Conservation (phyloP, 1,140 invertebrate genomes). For the Halyomorpha halys region DNA sequence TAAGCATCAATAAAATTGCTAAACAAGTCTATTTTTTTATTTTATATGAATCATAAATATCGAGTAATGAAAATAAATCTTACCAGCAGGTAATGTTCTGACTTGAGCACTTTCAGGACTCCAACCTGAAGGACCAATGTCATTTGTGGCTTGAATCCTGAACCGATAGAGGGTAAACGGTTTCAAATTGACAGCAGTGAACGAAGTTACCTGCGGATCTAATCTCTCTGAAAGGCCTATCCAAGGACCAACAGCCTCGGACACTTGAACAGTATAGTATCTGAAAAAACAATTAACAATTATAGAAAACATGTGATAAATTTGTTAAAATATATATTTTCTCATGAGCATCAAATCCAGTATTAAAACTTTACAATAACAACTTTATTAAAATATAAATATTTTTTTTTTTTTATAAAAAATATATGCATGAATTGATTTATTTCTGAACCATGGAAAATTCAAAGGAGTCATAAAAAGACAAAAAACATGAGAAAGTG, state of each 20-base stretch:
- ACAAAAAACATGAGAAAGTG: too few relatives aligned
- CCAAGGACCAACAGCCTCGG: slow-evolving; percentile 72
- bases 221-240: slow-evolving; percentile 69
- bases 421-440: too few relatives aligned
- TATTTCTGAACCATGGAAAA: too few relatives aligned
- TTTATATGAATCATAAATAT: background rate
- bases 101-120: slow-evolving; percentile 81
- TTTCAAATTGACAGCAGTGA: slow-evolving; percentile 69
- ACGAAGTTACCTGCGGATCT: slow-evolving; percentile 70
- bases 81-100: slow-evolving; percentile 73
- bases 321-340: too few relatives aligned
- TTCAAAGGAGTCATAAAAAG: too few relatives aligned
- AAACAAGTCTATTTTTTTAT: background rate
- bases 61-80: slow-evolving; percentile 11
- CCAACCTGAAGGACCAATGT: slow-evolving; percentile 86
- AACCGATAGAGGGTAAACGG: slow-evolving; percentile 89
- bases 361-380: too few relatives aligned
- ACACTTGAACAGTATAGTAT: slow-evolving; percentile 85
- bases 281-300: slow-evolving; percentile 38
- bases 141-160: slow-evolving; percentile 89
- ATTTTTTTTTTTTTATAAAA: too few relatives aligned
- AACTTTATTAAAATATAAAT: too few relatives aligned
- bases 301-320: too few relatives aligned
- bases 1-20: background rate
- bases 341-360: too few relatives aligned